These are phyloP conservation scores for Rhinichthys klamathensis DNA, from an alignment of 2,113 vertebrate species.

Conservation along the genomic window DNA sequence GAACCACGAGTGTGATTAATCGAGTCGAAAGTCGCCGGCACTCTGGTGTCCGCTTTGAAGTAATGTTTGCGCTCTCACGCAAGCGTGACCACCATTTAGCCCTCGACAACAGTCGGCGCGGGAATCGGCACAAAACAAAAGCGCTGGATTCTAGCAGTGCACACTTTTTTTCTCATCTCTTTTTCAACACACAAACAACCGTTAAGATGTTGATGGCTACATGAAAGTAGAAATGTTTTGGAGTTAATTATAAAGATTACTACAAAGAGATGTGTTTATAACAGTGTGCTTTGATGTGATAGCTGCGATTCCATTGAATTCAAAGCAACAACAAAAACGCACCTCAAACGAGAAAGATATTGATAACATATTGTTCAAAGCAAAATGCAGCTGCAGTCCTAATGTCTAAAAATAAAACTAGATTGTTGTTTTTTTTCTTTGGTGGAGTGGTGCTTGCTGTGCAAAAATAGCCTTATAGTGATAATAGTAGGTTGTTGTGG, in stretches of 20 bases:
- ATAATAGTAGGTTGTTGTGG: not conserved
- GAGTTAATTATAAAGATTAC: conserved; percentile 25
- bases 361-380: conserved; percentile 34
- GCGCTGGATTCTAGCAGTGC: not conserved
- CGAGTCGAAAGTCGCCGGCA: conserved; percentile 60
- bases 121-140: conserved; percentile 22
- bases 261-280: conserved; percentile 24
- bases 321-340: not conserved
- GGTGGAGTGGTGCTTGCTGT: not conserved
- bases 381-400: conserved; percentile 16
- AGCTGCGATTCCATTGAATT: conserved; percentile 7
- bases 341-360: not conserved
- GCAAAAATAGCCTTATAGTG: not conserved
- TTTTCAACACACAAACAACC: not conserved
- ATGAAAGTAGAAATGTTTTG: conserved; percentile 10
- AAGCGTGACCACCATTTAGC: conserved; percentile 36
- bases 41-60: conserved; percentile 44
- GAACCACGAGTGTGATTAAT: conserved; percentile 65
- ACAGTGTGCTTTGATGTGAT: conserved; percentile 12
- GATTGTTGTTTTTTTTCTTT: conserved; percentile 9
- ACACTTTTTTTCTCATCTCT: not conserved
- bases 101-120: not conserved
- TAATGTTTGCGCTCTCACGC: conserved; percentile 25
- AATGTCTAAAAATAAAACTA: conserved; percentile 41
- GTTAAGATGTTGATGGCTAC: not conserved